phyloP scores from a whole-genome alignment of 2,113 vertebrate genomes.

The Hippocampus barbouri region DNA sequence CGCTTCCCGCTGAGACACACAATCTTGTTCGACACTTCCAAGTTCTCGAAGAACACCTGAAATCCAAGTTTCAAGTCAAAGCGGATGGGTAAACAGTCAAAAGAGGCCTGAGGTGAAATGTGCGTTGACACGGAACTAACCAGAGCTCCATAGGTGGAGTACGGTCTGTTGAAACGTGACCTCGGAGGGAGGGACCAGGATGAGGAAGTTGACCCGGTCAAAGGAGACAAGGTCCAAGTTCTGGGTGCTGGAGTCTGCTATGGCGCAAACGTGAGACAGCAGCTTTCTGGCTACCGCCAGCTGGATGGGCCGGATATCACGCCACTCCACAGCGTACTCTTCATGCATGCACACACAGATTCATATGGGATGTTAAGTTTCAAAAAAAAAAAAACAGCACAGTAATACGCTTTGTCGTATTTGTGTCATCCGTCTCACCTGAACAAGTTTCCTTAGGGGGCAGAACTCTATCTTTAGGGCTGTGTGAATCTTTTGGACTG shows the following conservation, averaged over 20 bases:
- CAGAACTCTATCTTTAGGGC: constrained; percentile 7
- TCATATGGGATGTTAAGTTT: not conserved
- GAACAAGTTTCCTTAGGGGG: constrained; percentile 43
- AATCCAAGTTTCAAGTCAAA: constrained; percentile 8
- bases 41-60: constrained; percentile 89
- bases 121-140: constrained; percentile 58
- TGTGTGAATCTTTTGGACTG: constrained; percentile 35
- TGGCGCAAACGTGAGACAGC: constrained; percentile 93
- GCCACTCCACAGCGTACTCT: constrained; percentile 75
- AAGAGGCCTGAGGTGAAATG: not conserved
- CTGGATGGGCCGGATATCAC: constrained; percentile 86
- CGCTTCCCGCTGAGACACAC: constrained; percentile 73
- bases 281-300: constrained; percentile 94
- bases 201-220: constrained; percentile 89
- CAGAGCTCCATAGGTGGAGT: constrained; percentile 88
- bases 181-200: constrained; percentile 92
- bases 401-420: not conserved
- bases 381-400: not conserved
- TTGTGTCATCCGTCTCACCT: constrained; percentile 49
- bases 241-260: constrained; percentile 96
- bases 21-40: constrained; percentile 83
- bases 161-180: constrained; percentile 94
- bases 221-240: constrained; percentile 92
- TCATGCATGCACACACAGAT: constrained; percentile 5
- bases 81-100: not conserved